Conservation (phyloP, 2,797 vertebrate genomes). For the Enteromius anoplus region DNA sequence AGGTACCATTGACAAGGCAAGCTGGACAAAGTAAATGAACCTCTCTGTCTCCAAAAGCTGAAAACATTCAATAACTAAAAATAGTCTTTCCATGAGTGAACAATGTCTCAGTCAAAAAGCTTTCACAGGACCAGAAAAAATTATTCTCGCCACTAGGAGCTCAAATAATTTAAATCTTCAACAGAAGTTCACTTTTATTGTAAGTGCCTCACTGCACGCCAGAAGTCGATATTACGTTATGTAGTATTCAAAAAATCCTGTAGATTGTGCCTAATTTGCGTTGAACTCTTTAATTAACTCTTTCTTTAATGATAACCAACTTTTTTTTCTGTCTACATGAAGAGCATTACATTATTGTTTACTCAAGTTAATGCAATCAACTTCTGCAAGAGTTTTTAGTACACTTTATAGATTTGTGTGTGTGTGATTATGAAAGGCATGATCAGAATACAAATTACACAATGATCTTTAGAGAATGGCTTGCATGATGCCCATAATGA, state of each 20-base stretch:
- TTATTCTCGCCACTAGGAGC: not conserved
- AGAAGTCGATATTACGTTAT: not conserved
- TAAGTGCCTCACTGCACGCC: no score
- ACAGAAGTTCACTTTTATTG: no score
- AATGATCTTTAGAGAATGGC: not conserved
- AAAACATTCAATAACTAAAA: not conserved
- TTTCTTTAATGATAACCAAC: not conserved
- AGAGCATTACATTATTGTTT: not conserved
- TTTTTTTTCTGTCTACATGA: no score
- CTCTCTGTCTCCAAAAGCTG: not conserved
- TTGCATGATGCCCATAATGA: not conserved
- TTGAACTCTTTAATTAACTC: no score
- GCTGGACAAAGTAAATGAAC: not conserved
- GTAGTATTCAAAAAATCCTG: not conserved
- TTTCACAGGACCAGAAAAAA: not conserved
- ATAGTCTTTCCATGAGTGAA: not conserved
- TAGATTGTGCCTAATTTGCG: not conserved
- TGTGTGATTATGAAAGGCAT: not conserved
- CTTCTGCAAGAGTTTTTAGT: not conserved
- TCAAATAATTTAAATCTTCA: not conserved
- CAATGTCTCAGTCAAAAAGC: not conserved
- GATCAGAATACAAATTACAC: not conserved
- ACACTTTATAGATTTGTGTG: not conserved
- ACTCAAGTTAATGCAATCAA: not conserved
- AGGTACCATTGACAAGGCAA: not conserved